Base-by-base conservation (phyloP, 1,140 invertebrate genomes). In the Nylanderia fulva region DNA sequence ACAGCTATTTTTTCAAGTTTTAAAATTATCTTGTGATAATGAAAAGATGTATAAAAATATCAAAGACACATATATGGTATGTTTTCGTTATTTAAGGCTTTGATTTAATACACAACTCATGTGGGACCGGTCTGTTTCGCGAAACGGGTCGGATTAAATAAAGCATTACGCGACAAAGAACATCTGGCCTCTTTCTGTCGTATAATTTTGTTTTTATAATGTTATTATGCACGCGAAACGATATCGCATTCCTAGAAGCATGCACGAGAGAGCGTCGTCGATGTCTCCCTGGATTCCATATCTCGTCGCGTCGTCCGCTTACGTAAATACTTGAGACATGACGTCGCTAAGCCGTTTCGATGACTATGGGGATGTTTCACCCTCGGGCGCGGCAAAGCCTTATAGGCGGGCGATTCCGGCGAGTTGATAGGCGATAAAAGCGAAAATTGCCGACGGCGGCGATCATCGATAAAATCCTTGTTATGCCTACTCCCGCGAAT, bases 351-450 rank as follows among this genome's bases (percentile, higher is more conserved):
- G 36, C 18, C 24, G 76, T 64, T 39, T 56, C n/a, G 18, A 54
- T 86, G 36, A 45, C 24, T 84, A n/a, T 27, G n/a, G 27, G 33
- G 69, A 60, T 69, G 75, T 85, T 88, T 85, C 24, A 60, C 18
- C 48, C 24, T 5, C 21, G 61, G 64, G 24, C 56, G 42, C 7
- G 27, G 33, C 13, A 45, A 27, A 8, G 11, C 27, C 24, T 68
- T 39, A 27, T 39, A 84, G 42, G 36, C 39, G 9, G n/a, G 36
- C 54, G 86, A 85, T 88, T 72, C 74, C 58, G 54, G n/a, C 27
- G 24, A 71, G 52, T 89, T 88, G 77, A 89, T 79, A 68, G 84
- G 27, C 72, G 77, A 86, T 88, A 88, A 89, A 86, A 85, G 54
- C 52, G 52, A 77, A 77, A 88, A 88, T 83, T 85, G 84, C 63